Evolutionary conservation across 1,140 invertebrate species (phyloP), one percentile per base, ranked within the genome.

Genomic region (Ooceraea biroi): DNA sequence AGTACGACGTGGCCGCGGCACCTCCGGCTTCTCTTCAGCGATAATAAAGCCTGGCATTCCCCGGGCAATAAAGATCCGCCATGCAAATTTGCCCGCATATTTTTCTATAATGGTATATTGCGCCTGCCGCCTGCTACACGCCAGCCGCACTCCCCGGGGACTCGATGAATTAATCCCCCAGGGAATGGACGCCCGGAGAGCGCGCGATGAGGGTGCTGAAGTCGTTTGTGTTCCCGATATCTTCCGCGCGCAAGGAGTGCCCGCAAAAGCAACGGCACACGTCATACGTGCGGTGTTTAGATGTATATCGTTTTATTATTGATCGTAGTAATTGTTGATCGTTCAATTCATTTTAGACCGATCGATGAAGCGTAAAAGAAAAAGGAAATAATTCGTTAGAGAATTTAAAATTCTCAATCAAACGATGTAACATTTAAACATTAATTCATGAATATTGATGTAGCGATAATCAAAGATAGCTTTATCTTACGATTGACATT

Each of bases 51-150:
- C 61, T 10, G 76, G 72, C 76, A 83, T 89, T 91, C 84, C 84
- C 46, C 63, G 76, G 27, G 86, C 87, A 90, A 91, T 91, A 91
- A 92, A 88, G 87, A 90, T 88, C 82, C 82, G 80, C 86, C 85
- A 91, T 93, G 90, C 87, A 92, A 92, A 93, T 93, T 89, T 76
- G n/a, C 55, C 65, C 44, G 83, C 86, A 90, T 90, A 91, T 91
- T 92, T 92, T 91, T 86, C 82, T 85, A 61, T 85, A 85, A 91
- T 88, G 76, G 83, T 78, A 63, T 65, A 84, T 71, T 25, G 61
- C 46, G 63, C 30, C 27, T 58, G 46, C 44, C 25, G 48, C 30
- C 50, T 65, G 57, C 41, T 71, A 60, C 57, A 87, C 25, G 84
- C 30, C 50, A 68, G 48, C 14, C 48, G 11, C 85, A 86, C 50